Evolutionary conservation across 92 coral and sea anemone species (phyloP), one percentile per base, ranked within the genome.

Genomic region (Parazoanthus atlanticus): DNA sequence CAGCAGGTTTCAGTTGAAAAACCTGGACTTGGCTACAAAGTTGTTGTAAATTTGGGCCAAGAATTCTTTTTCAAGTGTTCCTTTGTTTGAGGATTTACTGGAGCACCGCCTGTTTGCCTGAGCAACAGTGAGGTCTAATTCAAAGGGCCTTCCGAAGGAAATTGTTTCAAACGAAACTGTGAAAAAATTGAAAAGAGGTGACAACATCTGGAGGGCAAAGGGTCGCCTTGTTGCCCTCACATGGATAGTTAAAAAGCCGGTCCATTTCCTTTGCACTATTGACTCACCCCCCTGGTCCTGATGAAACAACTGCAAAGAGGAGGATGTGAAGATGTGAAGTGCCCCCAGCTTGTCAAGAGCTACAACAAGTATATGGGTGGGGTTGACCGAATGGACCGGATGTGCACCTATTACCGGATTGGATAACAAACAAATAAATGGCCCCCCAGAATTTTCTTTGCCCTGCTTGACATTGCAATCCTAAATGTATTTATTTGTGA

Each of bases 1-100:
- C 78, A 74, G 29, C 78, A 74, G n/a, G 78, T 46, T 74, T 74
- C 78, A 15, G 78, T 74, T 19, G 47, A 74, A 10, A 74, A 74
- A 32, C 78, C 78, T 9, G 78, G 47, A 2, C 78, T 74, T 74
- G n/a, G 38, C 38, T 34, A 34, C 38, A 34, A 74, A 74, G 78
- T 74, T 33, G 78, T 74, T 16, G n/a, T 32, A 19, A 74, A 74
- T 74, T 36, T 74, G 41, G 30, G 78, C 49, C 56, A 49, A 49
- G 56, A 49, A 49, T 13, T 34, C 3, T 34, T 34, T 34, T 34
- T 34, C 38, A 34, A 34, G 38, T 34, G 38, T 34, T 34, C 38
- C 38, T 34, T 34, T 34, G 38, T 34, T 34, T 34, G 38, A 34
- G 38, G 38, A 34, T 34, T 34, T 34, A 34, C 38, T 34, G 38